These are phyloP conservation scores for Aphodius granarius DNA, from an alignment of 2,888 invertebrate genomes.

Conservation along the genomic window DNA sequence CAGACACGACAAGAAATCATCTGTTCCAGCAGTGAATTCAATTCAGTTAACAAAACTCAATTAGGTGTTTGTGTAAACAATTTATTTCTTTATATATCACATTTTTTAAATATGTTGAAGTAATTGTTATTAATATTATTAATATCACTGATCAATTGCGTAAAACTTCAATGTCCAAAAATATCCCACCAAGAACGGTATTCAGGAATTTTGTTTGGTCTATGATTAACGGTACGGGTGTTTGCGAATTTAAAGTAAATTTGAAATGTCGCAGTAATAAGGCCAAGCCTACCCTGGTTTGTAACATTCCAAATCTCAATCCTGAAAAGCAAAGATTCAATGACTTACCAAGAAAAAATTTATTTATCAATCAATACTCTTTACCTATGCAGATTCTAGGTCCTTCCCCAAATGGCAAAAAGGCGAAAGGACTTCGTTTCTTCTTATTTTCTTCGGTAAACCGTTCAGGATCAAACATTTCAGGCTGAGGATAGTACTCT, in stretches of 20 bases:
- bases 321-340: conserved; percentile 34
- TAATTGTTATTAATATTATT: too few relatives aligned
- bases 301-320: conserved; percentile 43
- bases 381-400: conserved; percentile 28
- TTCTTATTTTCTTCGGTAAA: conserved; percentile 40
- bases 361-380: background rate
- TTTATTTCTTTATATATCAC: too few relatives aligned
- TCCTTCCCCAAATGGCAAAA: conserved; percentile 40
- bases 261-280: conserved; percentile 36
- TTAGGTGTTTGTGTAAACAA: background rate
- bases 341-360: background rate
- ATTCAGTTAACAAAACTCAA: background rate
- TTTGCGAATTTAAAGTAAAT: conserved; percentile 39
- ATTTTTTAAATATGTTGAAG: too few relatives aligned
- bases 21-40: background rate
- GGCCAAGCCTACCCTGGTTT: conserved; percentile 41
- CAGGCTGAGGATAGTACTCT: conserved; percentile 43
- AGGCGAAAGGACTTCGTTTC: conserved; percentile 34
- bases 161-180: conserved; percentile 31
- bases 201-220: conserved; percentile 29
- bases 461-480: conserved; percentile 46
- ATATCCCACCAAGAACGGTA: conserved; percentile 35
- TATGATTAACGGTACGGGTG: conserved; percentile 36
- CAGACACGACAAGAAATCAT: background rate
- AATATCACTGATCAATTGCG: background rate